Evolutionary conservation across 2,113 vertebrate species (phyloP).

Genomic region (Nesoenas mayeri): DNA sequence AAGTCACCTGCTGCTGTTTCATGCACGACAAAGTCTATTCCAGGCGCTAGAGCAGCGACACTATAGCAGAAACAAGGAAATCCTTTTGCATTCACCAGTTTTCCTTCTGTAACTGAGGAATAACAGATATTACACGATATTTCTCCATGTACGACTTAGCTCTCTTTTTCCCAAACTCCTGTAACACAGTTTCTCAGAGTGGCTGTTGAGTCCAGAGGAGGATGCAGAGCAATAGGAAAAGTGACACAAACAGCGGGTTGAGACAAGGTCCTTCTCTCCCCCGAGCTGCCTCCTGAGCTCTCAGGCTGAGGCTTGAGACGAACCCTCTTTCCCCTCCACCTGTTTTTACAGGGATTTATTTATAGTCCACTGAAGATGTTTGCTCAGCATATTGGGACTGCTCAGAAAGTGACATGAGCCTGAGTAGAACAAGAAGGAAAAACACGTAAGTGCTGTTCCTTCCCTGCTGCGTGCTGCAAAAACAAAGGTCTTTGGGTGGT

Average conservation of each 20-base stretch:
- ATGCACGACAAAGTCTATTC: neutral
- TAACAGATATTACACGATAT: rapidly evolving
- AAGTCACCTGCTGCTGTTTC: neutral
- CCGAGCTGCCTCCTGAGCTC: neutral
- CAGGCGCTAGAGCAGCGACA: neutral
- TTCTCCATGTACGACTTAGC: neutral
- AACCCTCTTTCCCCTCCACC: neutral
- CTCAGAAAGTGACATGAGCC: neutral
- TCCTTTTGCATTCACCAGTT: neutral
- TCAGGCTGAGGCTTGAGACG: neutral
- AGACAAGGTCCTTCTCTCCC: neutral
- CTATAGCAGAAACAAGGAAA: neutral
- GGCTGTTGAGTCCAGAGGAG: neutral
- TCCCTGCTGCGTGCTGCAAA: neutral
- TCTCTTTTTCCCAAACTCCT: neutral
- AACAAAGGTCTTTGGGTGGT: neutral
- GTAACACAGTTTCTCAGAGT: rapidly evolving
- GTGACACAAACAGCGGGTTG: neutral
- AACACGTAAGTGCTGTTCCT: neutral
- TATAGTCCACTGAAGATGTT: neutral
- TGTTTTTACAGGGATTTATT: neutral
- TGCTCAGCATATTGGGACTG: neutral
- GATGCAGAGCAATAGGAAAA: neutral
- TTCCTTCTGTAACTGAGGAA: neutral
- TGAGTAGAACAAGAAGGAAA: neutral